phyloP scores from a whole-genome alignment of 2,113 vertebrate genomes.

The Saccopteryx bilineata region DNA sequence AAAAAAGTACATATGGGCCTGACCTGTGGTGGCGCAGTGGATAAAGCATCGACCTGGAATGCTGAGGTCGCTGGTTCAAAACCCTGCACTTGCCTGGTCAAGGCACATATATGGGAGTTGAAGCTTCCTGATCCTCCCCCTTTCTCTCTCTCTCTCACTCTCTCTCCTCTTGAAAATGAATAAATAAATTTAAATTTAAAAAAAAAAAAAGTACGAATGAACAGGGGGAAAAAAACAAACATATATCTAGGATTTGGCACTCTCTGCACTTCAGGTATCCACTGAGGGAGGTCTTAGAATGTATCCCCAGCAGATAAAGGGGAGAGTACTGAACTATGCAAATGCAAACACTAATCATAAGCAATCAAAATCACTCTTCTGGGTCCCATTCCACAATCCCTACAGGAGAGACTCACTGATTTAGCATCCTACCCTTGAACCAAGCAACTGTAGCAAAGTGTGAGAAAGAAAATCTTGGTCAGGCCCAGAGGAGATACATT shows the following conservation, averaged over 20 bases:
- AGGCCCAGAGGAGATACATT: not conserved
- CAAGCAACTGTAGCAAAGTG: not conserved
- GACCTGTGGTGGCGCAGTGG: too few relatives aligned
- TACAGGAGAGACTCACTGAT: not conserved
- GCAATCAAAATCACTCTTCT: not conserved
- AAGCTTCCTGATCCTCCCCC: too few relatives aligned
- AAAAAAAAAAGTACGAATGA: not conserved
- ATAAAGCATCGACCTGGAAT: too few relatives aligned
- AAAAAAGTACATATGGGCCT: not conserved
- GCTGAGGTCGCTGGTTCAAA: too few relatives aligned
- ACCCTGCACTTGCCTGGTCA: too few relatives aligned
- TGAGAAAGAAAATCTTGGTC: not conserved
- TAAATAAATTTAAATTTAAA: too few relatives aligned
- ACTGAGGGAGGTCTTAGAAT: not conserved
- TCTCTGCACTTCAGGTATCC: not conserved
- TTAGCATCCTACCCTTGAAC: not conserved
- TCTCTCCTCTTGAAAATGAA: too few relatives aligned
- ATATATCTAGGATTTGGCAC: not conserved
- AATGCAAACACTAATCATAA: not conserved
- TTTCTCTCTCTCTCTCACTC: too few relatives aligned
- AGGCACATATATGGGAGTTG: too few relatives aligned
- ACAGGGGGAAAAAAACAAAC: not conserved
- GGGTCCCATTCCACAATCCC: not conserved
- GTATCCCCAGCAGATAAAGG: not conserved
- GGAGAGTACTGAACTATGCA: not conserved